A percentile compares a stretch with the other conserved stretches of the same genome.
These are phyloP conservation scores for Calcarius lapponicus DNA, from an alignment of 2,797 vertebrate species.

Conservation along the genomic window DNA sequence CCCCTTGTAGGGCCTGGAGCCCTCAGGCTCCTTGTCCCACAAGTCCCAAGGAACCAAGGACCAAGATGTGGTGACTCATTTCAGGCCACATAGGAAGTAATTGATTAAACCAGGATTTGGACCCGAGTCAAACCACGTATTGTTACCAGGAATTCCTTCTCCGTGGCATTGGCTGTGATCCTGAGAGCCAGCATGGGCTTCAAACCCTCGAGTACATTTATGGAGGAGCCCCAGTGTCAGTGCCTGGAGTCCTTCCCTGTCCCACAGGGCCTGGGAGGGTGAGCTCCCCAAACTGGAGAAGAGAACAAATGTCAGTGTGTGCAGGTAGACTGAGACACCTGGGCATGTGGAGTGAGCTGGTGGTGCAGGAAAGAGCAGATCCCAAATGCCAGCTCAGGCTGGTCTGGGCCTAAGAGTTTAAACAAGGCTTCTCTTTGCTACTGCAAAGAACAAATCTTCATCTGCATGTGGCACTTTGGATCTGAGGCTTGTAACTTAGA, in stretches of 20 bases:
- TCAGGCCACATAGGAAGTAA: not conserved
- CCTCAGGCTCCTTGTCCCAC: not conserved
- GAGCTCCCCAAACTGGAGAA: not conserved
- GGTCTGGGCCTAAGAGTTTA: not conserved
- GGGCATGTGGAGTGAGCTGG: not conserved
- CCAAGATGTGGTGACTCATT: not conserved
- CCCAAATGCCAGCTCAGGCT: constrained; percentile 4
- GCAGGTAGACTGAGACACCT: not conserved
- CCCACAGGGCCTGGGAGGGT: not conserved
- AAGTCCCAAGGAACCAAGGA: not conserved
- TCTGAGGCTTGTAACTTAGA: not conserved
- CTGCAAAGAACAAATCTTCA: not conserved
- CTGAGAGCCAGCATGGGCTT: not conserved
- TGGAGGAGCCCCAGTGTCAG: not conserved
- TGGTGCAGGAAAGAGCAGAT: not conserved
- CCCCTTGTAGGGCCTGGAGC: not conserved
- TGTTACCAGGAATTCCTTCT: not conserved
- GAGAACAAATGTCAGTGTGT: fast-evolving
- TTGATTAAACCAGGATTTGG: not conserved
- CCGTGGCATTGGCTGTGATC: fast-evolving
- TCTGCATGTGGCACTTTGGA: not conserved
- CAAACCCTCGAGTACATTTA: not conserved
- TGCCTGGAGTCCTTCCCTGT: not conserved
- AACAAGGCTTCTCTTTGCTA: not conserved
- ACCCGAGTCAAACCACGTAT: not conserved